These are phyloP conservation scores for Brachystomella parvula DNA, from an alignment of 1,140 invertebrate species.

Conservation along the genomic window DNA sequence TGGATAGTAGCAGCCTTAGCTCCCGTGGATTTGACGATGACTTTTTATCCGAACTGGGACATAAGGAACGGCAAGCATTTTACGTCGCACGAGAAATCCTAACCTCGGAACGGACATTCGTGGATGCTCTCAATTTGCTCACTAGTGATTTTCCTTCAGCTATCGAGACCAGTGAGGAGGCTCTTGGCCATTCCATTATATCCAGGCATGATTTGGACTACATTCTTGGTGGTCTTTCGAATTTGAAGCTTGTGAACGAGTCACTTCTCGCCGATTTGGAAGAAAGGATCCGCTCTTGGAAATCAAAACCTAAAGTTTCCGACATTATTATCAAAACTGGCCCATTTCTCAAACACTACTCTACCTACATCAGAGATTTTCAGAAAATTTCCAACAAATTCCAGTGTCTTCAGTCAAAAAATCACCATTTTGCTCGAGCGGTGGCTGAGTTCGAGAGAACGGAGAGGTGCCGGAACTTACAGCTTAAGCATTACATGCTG, in stretches of 20 bases:
- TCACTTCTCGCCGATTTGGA: conserved; percentile 58
- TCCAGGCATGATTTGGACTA: conserved; percentile 48
- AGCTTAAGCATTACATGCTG: conserved; percentile 63
- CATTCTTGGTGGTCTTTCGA: conserved; percentile 54
- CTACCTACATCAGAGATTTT: conserved; percentile 63
- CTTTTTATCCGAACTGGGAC: conserved; percentile 27
- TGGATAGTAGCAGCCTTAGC: not conserved
- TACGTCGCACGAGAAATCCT: conserved; percentile 60
- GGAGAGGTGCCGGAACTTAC: conserved; percentile 55
- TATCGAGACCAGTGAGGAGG: conserved; percentile 46
- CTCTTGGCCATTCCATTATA: conserved; percentile 43
- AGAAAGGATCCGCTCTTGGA: conserved; percentile 55
- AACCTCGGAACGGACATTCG: conserved; percentile 61
- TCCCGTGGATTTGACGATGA: conserved; percentile 28
- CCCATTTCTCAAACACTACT: conserved; percentile 66
- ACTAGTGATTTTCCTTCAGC: conserved; percentile 56
- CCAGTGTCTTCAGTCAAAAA: conserved; percentile 54
- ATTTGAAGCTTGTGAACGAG: conserved; percentile 55
- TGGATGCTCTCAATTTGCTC: conserved; percentile 59
- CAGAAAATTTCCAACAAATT: conserved; percentile 54
- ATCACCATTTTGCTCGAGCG: conserved; percentile 53
- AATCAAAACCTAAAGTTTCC: conserved; percentile 53
- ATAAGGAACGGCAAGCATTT: conserved; percentile 46
- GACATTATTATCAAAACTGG: conserved; percentile 68
- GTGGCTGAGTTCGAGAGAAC: conserved; percentile 59